These are phyloP conservation scores for Leptinotarsa tumamoca DNA, from an alignment of 2,888 invertebrate species.

Conservation along the genomic window DNA sequence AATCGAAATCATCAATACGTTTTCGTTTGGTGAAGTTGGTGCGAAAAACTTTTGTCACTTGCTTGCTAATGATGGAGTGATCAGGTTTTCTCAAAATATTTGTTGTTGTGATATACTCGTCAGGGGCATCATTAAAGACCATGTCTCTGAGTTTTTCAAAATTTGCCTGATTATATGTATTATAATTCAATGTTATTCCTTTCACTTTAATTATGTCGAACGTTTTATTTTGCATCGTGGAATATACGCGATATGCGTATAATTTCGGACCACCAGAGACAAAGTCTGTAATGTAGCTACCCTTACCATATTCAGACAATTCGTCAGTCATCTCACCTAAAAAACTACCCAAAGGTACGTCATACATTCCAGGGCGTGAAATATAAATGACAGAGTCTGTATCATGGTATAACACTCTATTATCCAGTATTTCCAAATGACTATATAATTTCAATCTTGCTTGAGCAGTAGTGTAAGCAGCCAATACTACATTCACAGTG, in stretches of 20 bases:
- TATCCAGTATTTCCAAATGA: constrained; percentile 54
- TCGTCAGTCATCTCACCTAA: constrained; percentile 62
- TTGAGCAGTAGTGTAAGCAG: constrained; percentile 36
- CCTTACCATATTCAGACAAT: constrained; percentile 54
- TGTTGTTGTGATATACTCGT: background rate
- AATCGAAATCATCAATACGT: constrained; percentile 6
- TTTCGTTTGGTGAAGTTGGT: constrained; percentile 24
- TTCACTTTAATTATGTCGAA: constrained; percentile 24
- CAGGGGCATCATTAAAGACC: constrained; percentile 1
- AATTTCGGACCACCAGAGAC: constrained; percentile 56
- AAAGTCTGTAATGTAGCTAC: constrained; percentile 56
- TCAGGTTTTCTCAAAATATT: constrained; percentile 18
- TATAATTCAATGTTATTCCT: constrained; percentile 36
- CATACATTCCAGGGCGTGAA: constrained; percentile 41
- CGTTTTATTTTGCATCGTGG: background rate
- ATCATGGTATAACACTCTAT: constrained; percentile 59
- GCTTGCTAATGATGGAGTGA: constrained; percentile 13
- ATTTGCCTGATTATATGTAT: constrained; percentile 29
- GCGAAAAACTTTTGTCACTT: constrained; percentile 25
- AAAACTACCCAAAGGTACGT: constrained; percentile 56
- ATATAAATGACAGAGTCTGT: constrained; percentile 60
- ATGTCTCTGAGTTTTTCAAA: constrained; percentile 31
- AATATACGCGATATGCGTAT: background rate
- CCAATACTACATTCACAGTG: constrained; percentile 56
- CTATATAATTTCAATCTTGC: constrained; percentile 37